Conservation (phyloP, 2,888 invertebrate genomes). For the Rutpela maculata region DNA sequence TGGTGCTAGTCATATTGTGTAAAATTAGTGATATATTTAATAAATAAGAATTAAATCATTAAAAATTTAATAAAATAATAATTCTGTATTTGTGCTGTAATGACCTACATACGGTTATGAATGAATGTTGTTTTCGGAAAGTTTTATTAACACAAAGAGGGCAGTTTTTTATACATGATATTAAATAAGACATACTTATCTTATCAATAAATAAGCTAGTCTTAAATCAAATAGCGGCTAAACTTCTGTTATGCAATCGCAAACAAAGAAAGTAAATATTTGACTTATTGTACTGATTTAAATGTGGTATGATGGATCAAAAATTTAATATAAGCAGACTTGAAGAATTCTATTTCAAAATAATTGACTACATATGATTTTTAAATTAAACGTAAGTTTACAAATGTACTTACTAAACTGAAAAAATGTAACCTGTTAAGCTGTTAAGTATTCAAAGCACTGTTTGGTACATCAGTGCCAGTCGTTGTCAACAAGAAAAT, state of each 20-base stretch:
- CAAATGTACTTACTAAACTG: too few relatives aligned
- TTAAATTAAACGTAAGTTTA: too few relatives aligned
- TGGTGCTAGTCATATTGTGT: too few relatives aligned
- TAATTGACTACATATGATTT: too few relatives aligned
- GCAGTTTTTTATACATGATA: neutral
- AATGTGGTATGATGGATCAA: neutral
- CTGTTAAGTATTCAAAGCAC: too few relatives aligned
- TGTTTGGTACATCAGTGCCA: too few relatives aligned
- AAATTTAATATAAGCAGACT: neutral
- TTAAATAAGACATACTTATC: neutral
- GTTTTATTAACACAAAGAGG: neutral
- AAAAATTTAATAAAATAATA: too few relatives aligned
- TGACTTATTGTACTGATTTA: neutral
- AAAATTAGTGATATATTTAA: too few relatives aligned
- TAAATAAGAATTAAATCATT: too few relatives aligned
- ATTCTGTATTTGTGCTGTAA: neutral
- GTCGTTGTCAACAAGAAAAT: too few relatives aligned
- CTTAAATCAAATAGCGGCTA: neutral
- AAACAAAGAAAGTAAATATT: neutral
- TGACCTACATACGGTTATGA: neutral
- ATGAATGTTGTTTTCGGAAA: neutral
- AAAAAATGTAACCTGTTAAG: too few relatives aligned
- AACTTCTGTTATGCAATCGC: neutral
- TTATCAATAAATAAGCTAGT: neutral
- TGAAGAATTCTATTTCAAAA: too few relatives aligned